Base-by-base conservation (phyloP, 2,797 vertebrate species). In the Eupleurogrammus muticus region DNA sequence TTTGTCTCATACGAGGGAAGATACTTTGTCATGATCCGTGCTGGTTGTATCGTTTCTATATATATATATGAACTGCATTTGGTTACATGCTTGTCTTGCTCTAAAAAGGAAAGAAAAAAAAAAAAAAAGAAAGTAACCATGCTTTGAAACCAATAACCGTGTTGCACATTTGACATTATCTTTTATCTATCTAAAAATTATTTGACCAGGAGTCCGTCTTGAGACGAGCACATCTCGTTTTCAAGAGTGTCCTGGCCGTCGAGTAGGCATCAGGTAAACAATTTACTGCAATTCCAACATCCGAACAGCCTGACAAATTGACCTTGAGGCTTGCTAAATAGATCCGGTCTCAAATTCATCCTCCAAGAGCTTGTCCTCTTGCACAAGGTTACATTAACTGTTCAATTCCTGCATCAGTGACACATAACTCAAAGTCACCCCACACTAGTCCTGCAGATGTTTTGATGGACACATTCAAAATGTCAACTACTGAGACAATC, bases 171-270 rank as follows among this genome's bases (percentile, higher is more conserved):
- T 94, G 92, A 94, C 94, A 87, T 93, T 90, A 94, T 95, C 90
- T 92, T 92, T 90, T 92, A 93, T 95, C 89, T 95, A 95, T 95
- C 91, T 94, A 95, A 95, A 95, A 95, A 95, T 93, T 88, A 95
- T 94, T 93, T 94, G 93, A 95, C 94, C 94, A 95, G 94, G 94
- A 94, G 93, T 95, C 89, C 94, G 93, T 95, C 94, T 95, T 95
- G 94, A 95, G 94, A 95, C 94, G 94, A 95, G 94, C 93, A 91
- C 94, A 94, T 95, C 94, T 95, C 94, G 94, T 95, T 95, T 95
- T 95, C 94, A 95, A 95, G 94, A 94, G 93, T 95, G 93, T 88
- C 94, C 94, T 95, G 94, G 94, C 93, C 94, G 94, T 92, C 90
- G 92, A 93, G 84, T 95, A 94, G 94, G 93, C 94, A 95, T 90